Evolutionary conservation across 37 sponge, comb jelly and placozoan species (phyloP), one percentile per base, ranked within the genome.

Genomic region (Cladorhizidae sp.): DNA sequence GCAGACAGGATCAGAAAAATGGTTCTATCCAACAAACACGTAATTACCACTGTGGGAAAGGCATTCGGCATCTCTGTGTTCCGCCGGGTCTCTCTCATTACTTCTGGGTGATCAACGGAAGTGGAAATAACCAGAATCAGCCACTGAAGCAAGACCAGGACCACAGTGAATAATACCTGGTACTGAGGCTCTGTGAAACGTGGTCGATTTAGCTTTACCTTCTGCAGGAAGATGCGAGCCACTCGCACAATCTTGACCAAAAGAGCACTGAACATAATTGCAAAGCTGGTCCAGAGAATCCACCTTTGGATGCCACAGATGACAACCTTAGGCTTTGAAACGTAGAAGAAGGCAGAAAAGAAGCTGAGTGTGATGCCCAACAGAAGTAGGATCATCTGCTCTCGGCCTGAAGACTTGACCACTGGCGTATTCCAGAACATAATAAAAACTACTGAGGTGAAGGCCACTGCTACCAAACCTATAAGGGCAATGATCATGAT

Each of bases 361-460:
- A 81, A 94, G 69, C 80, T 83, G 18, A 82, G 67, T 40, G 80
- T 38, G 11, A 94, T 87, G 21, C 94, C 94, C 23, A 75, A 55
- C 25, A 90, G 82, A 0, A 94, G 52, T 1, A 86, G 51, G 11
- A 73, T 68, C 78, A 90, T 86, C 51, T 89, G 94, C 68, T 94
- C 94, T 7, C 94, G 69, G 23, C 94, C 90, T 36, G 94, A 94
- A 18, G 94, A 90, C 51, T 89, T 90, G 25, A 94, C 88, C 11
- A 94, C 75, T 5, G 94, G 72, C 12, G 90, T 86, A 11, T 79
- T 87, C 82, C 84, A 87, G 64, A 55, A 78, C 37, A 70, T 57
- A 17, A 40, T 67, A 35, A 84, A 90, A 11, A 82, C 74, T 20
- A 80, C 39, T 20, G 25, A 36, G 0, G 82, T 75, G 1, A 75